These are phyloP conservation scores for Accipiter minullus DNA, from an alignment of 2,797 vertebrate species.

Conservation along the genomic window DNA sequence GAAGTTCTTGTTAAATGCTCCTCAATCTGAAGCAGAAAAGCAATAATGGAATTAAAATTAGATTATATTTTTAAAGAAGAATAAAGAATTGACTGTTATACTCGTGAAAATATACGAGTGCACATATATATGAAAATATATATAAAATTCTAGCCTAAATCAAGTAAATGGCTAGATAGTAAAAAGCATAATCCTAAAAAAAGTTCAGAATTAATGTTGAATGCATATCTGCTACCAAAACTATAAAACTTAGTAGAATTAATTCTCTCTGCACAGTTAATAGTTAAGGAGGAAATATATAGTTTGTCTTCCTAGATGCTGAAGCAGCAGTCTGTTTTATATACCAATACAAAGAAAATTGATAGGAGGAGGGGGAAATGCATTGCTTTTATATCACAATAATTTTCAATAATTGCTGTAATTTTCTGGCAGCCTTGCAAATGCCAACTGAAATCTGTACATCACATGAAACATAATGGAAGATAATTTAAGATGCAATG, in stretches of 20 bases:
- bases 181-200: background rate
- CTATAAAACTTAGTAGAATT: background rate
- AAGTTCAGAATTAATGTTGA: background rate
- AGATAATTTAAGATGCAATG: constrained; percentile 40
- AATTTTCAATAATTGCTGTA: constrained; percentile 69
- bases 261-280: background rate
- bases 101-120: background rate
- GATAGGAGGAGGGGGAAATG: constrained; percentile 9
- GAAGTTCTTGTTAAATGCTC: background rate
- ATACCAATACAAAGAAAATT: constrained; percentile 46
- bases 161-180: background rate
- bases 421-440: constrained; percentile 60
- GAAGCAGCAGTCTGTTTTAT: constrained; percentile 40
- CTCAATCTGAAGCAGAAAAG: background rate
- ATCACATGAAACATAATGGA: constrained; percentile 39
- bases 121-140: background rate
- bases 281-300: background rate
- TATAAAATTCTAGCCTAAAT: background rate
- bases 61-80: background rate
- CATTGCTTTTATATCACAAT: constrained; percentile 58
- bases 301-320: constrained; percentile 3
- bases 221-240: background rate
- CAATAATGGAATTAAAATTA: background rate
- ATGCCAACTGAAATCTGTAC: constrained; percentile 20
- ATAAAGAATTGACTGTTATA: background rate